These are phyloP conservation scores for Genyomyrus donnyi DNA, from an alignment of 2,113 vertebrate species.

Conservation along the genomic window DNA sequence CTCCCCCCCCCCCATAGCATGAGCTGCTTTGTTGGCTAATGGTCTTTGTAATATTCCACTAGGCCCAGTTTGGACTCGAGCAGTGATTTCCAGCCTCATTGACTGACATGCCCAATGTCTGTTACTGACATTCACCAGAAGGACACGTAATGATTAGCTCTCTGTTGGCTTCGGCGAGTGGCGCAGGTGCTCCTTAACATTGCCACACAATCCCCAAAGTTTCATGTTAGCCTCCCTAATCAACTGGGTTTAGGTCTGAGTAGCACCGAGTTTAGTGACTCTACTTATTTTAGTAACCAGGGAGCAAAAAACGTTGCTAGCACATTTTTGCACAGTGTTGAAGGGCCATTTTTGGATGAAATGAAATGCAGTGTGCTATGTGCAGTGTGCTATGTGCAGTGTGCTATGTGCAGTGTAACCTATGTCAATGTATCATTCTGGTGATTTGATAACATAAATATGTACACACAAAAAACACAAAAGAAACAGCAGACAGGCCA, in stretches of 20 bases:
- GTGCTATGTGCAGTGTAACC: neutral
- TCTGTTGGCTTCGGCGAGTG: neutral
- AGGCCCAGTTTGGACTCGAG: constrained; percentile 14
- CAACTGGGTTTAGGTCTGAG: neutral
- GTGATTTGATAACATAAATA: neutral
- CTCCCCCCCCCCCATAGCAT: neutral
- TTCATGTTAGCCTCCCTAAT: neutral
- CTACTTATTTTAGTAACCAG: neutral
- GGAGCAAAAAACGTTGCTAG: neutral
- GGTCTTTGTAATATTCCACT: constrained; percentile 24
- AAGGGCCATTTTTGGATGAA: neutral
- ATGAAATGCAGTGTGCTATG: neutral
- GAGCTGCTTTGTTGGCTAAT: constrained; percentile 22
- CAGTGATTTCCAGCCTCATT: neutral
- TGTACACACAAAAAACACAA: neutral
- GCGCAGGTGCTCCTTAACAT: neutral
- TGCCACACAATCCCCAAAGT: neutral
- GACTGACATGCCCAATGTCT: constrained; percentile 7
- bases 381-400: neutral
- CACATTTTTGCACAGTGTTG: neutral
- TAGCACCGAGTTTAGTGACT: neutral
- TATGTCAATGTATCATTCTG: neutral
- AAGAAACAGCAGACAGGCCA: neutral
- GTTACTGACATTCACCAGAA: constrained; percentile 7
- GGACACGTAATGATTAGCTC: constrained; percentile 4